These are phyloP conservation scores for Tridacna crocea DNA, from an alignment of 2,888 invertebrate genomes.

Conservation along the genomic window DNA sequence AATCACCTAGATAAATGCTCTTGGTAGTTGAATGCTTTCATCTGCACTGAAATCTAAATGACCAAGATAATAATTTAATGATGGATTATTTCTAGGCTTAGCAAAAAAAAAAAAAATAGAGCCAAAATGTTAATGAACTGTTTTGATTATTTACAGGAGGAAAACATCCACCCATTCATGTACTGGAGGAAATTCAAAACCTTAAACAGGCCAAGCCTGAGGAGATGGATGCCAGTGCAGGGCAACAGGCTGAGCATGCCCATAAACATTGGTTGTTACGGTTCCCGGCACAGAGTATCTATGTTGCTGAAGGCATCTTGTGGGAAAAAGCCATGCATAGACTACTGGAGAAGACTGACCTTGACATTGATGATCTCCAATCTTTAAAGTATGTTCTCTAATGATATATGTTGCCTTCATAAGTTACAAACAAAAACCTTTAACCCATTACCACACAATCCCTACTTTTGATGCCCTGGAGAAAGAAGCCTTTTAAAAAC, in stretches of 20 bases:
- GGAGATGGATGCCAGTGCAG: slow-evolving; percentile 43
- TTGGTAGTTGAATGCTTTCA: too few species aligned
- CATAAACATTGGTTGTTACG: slow-evolving; percentile 81
- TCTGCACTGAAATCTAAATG: too few species aligned
- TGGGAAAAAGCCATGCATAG: slow-evolving; percentile 77
- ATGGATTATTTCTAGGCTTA: too few species aligned
- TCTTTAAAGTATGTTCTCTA: slow-evolving; percentile 49
- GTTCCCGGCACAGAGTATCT: slow-evolving; percentile 82
- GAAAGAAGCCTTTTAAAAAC: too few species aligned
- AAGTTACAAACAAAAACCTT: too few species aligned
- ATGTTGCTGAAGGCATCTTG: slow-evolving; percentile 79
- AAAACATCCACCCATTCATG: slow-evolving; percentile 70
- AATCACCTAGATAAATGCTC: too few species aligned
- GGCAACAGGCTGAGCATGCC: slow-evolving; percentile 67
- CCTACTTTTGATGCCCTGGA: too few species aligned
- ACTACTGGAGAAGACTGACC: slow-evolving; percentile 70
- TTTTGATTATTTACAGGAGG: slow-evolving; percentile 25
- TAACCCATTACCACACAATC: background rate
- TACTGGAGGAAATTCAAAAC: slow-evolving; percentile 78
- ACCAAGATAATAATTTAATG: too few species aligned
- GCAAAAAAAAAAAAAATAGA: too few species aligned
- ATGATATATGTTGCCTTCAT: background rate
- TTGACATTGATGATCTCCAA: slow-evolving; percentile 72
- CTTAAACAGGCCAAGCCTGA: slow-evolving; percentile 37
- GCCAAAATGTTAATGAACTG: too few species aligned